Conservation (phyloP, 1,140 invertebrate genomes). For the Sycophaga agraensis region DNA sequence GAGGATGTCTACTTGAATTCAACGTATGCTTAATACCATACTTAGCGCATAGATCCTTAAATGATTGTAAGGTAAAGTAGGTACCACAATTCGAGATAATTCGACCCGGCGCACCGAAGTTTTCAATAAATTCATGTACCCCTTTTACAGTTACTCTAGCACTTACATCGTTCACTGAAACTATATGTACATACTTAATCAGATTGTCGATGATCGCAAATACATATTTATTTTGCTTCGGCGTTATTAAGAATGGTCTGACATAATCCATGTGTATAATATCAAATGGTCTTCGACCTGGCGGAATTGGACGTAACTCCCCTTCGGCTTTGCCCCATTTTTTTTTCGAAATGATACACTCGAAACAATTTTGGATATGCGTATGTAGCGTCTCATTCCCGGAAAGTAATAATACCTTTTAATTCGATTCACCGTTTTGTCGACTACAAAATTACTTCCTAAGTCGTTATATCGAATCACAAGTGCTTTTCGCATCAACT, state of each 20-base stretch:
- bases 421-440: slow-evolving; percentile 14
- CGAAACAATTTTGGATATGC: slow-evolving; percentile 16
- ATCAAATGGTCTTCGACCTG: slow-evolving; percentile 26
- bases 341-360: slow-evolving; percentile 22
- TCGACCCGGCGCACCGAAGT: slow-evolving; percentile 29
- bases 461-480: slow-evolving; percentile 23
- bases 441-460: slow-evolving; percentile 17
- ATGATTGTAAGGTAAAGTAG: slow-evolving; percentile 36
- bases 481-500: slow-evolving; percentile 16
- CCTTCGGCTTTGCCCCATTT: slow-evolving; percentile 22
- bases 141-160: not conserved
- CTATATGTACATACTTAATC: slow-evolving; percentile 18
- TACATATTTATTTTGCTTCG: slow-evolving; percentile 14
- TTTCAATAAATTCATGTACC: slow-evolving; percentile 22
- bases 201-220: slow-evolving; percentile 28
- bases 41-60: too few species aligned
- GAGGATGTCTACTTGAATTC: too few species aligned
- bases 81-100: slow-evolving; percentile 41
- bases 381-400: slow-evolving; percentile 12
- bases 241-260: slow-evolving; percentile 20
- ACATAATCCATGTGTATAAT: slow-evolving; percentile 31
- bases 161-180: slow-evolving; percentile 4
- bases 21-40: too few species aligned
- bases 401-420: slow-evolving; percentile 28
- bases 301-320: slow-evolving; percentile 31